These are phyloP conservation scores for Bactericera cockerelli DNA, from an alignment of 1,140 invertebrate genomes.

Conservation along the genomic window DNA sequence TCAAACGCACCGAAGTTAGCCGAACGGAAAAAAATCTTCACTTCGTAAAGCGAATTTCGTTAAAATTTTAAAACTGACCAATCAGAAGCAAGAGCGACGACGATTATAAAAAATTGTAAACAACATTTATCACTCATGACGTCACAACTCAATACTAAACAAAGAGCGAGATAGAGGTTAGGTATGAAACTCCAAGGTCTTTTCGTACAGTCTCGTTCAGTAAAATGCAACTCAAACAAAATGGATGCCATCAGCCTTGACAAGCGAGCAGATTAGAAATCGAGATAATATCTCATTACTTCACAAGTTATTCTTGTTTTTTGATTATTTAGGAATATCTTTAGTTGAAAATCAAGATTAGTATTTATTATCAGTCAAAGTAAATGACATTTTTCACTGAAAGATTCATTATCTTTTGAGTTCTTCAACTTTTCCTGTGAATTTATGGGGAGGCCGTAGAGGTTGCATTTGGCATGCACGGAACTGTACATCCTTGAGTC, in stretches of 20 bases:
- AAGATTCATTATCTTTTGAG: too few relatives aligned
- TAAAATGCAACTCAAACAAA: background rate
- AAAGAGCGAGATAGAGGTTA: conserved; percentile 7
- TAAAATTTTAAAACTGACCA: background rate
- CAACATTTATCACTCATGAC: background rate
- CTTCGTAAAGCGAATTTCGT: background rate
- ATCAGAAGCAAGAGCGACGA: background rate
- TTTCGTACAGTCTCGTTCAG: conserved; percentile 4
- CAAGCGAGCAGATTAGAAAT: too few relatives aligned
- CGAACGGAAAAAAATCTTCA: background rate
- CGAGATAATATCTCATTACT: too few relatives aligned
- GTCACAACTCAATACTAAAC: background rate
- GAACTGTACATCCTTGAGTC: conserved; percentile 7
- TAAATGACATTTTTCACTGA: too few relatives aligned
- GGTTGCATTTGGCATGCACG: background rate
- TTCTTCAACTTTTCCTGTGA: too few relatives aligned
- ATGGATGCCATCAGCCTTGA: too few relatives aligned
- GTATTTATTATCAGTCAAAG: too few relatives aligned
- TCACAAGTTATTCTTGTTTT: too few relatives aligned
- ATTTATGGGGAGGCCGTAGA: background rate
- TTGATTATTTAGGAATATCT: too few relatives aligned
- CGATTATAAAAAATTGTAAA: too few relatives aligned
- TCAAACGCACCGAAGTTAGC: too few relatives aligned
- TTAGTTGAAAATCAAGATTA: too few relatives aligned
- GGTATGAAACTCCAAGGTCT: conserved; percentile 3